A percentile compares a stretch with the other conserved stretches of the same genome.
Conservation (phyloP, 2,113 vertebrate genomes). For the Actinemys pallida region DNA sequence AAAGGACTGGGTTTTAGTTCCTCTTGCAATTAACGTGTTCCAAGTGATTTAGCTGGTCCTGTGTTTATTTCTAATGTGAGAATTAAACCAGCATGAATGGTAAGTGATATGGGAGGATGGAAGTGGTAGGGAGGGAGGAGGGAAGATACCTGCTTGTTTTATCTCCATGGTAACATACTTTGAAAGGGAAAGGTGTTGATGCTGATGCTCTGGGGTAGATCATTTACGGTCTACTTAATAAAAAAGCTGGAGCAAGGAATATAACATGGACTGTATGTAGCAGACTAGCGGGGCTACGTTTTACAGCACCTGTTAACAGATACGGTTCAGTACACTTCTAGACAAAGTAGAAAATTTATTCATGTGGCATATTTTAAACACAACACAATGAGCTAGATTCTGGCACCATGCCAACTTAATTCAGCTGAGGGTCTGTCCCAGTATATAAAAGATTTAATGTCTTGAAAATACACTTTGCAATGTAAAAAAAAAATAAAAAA, state of each 20-base stretch:
- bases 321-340: background rate
- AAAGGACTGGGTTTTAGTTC: background rate
- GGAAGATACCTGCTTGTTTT: background rate
- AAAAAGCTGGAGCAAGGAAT: background rate
- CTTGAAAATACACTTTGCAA: background rate
- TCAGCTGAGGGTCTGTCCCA: background rate
- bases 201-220: conserved; percentile 37
- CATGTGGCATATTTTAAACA: background rate
- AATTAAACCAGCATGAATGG: conserved; percentile 13
- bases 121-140: background rate
- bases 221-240: conserved; percentile 32
- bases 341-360: background rate
- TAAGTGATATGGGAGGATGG: background rate
- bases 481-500: background rate
- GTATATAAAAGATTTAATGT: fast-evolving
- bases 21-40: background rate
- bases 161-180: conserved; percentile 54
- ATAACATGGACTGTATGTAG: background rate
- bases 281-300: background rate
- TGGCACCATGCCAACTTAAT: background rate
- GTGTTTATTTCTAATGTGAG: background rate
- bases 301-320: background rate
- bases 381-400: background rate
- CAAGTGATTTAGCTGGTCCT: background rate
- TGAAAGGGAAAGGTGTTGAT: conserved; percentile 26